Evolutionary conservation across 2,888 invertebrate genomes (phyloP).

Genomic region (Andricus curvator): DNA sequence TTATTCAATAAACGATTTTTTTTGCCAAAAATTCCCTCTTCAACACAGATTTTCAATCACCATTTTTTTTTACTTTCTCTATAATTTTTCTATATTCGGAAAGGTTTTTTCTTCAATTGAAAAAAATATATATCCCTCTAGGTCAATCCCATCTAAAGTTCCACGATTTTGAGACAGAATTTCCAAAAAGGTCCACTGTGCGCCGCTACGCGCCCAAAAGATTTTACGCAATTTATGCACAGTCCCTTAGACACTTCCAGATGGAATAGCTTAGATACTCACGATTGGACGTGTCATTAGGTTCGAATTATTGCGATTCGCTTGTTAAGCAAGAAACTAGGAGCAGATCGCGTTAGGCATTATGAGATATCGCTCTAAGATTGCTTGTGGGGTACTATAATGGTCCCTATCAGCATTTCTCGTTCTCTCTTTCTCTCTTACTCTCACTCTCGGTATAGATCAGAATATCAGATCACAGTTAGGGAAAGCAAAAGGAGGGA

Average conservation of each 20-base stretch:
- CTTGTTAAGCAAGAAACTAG: conserved; percentile 36
- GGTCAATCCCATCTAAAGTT: too few relatives aligned
- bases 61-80: too few relatives aligned
- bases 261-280: conserved; percentile 34
- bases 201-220: too few relatives aligned
- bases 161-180: too few relatives aligned
- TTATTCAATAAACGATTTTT: too few relatives aligned
- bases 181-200: too few relatives aligned
- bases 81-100: too few relatives aligned
- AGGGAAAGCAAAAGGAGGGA: conserved; percentile 68
- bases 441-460: conserved; percentile 48
- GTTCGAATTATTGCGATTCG: conserved; percentile 36
- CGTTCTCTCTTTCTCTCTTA: conserved; percentile 47
- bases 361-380: conserved; percentile 47
- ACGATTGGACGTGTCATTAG: conserved; percentile 40
- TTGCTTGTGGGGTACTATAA: conserved; percentile 50
- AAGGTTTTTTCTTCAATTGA: too few relatives aligned
- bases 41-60: too few relatives aligned
- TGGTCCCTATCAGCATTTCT: conserved; percentile 38
- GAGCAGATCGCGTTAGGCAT: conserved; percentile 20
- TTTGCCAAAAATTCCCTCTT: too few relatives aligned
- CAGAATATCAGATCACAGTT: conserved; percentile 54
- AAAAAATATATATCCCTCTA: too few relatives aligned
- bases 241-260: conserved; percentile 13
- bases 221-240: too few relatives aligned